Evolutionary conservation across 2,113 vertebrate species (phyloP).

Genomic region (Glaucomys volans): DNA sequence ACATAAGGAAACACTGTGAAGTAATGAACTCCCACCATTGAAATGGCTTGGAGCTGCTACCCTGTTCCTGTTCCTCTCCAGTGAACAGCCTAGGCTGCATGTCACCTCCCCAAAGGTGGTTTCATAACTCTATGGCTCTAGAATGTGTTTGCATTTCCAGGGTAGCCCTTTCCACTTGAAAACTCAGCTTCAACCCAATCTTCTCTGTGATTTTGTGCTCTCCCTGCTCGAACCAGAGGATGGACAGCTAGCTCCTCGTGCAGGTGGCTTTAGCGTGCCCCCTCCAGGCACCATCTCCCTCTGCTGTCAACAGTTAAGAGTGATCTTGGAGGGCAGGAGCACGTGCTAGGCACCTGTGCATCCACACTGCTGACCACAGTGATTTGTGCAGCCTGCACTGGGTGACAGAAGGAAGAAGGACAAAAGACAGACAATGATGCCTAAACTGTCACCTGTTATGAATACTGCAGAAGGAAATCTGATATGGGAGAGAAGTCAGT

Average conservation of each 20-base stretch:
- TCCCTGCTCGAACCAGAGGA: background rate
- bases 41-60: background rate
- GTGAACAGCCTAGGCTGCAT: no score
- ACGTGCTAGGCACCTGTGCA: background rate
- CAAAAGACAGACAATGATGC: background rate
- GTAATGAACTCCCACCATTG: no score
- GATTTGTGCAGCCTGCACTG: background rate
- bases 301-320: background rate
- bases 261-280: fast-evolving
- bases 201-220: background rate
- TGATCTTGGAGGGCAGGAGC: background rate
- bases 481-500: background rate
- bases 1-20: background rate
- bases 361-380: background rate
- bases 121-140: background rate
- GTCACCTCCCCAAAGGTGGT: background rate
- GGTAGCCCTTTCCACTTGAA: no score
- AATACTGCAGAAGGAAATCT: background rate
- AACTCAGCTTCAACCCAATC: background rate
- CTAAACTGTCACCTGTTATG: fast-evolving
- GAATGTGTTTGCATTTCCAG: background rate
- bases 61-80: background rate
- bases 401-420: background rate
- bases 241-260: background rate
- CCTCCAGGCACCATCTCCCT: background rate